Conservation (phyloP, 2,113 vertebrate species). For the Desmodus rotundus region DNA sequence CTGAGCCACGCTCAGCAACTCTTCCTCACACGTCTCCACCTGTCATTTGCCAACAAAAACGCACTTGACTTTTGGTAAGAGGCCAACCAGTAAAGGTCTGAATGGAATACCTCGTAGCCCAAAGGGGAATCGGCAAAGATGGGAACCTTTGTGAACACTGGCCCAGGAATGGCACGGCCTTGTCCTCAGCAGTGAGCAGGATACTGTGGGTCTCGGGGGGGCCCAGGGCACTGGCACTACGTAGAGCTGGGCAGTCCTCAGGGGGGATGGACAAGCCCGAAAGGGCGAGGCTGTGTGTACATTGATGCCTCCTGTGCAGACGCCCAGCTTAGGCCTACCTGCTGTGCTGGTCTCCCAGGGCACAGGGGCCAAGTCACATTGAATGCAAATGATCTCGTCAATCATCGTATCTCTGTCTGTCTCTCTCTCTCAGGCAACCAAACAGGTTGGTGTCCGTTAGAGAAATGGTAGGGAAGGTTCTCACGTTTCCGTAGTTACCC, state of each 20-base stretch:
- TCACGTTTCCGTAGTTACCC: neutral
- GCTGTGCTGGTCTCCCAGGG: constrained; percentile 20
- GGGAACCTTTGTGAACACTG: neutral
- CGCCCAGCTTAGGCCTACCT: neutral
- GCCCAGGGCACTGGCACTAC: neutral
- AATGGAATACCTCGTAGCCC: neutral
- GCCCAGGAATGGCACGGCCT: neutral
- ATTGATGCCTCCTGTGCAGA: neutral
- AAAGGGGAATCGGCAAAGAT: neutral
- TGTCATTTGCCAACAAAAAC: neutral
- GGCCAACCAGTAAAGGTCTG: neutral
- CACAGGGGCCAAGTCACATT: constrained; percentile 29
- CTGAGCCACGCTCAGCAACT: neutral
- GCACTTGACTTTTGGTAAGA: neutral
- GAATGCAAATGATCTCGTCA: constrained; percentile 37
- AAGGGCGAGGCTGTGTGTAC: neutral
- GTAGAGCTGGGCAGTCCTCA: neutral
- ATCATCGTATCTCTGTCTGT: neutral
- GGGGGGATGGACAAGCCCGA: neutral
- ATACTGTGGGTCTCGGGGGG: neutral
- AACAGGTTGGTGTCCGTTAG: neutral
- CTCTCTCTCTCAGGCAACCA: neutral
- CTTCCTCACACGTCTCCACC: neutral
- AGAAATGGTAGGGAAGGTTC: neutral
- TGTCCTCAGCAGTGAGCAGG: neutral